Percentiles rank a stretch among this genome's conserved stretches.
Evolutionary conservation across 1,140 invertebrate genomes (phyloP).

Genomic region (Euwallacea similis): DNA sequence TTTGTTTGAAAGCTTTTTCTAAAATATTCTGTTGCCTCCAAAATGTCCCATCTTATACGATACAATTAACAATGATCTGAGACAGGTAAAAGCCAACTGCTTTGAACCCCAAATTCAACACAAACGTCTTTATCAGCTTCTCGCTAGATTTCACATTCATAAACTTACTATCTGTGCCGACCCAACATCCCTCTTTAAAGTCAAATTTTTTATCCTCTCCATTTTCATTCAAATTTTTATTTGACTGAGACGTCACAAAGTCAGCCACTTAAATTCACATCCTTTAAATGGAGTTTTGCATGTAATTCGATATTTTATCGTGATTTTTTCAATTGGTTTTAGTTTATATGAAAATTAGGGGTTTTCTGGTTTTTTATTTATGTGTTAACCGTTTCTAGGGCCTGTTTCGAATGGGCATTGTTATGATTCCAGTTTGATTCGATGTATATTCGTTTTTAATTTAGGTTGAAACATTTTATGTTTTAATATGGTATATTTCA

Average conservation of each 20-base stretch:
- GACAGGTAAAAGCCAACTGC: slow-evolving; percentile 24
- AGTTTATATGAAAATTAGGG: slow-evolving; percentile 17
- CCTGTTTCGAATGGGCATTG: too few relatives aligned
- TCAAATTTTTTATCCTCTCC: slow-evolving; percentile 30
- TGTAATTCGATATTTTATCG: slow-evolving; percentile 29
- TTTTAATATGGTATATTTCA: too few relatives aligned
- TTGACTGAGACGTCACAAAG: slow-evolving; percentile 20
- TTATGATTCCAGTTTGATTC: too few relatives aligned
- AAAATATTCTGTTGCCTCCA: not conserved
- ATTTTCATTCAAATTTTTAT: slow-evolving; percentile 28
- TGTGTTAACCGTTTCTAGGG: slow-evolving; percentile 6
- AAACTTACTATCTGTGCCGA: slow-evolving; percentile 25
- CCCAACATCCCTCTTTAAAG: slow-evolving; percentile 32
- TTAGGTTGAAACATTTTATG: too few relatives aligned
- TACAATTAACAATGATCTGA: not conserved
- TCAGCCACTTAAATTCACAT: slow-evolving; percentile 19
- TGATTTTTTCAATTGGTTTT: not conserved
- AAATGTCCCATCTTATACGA: not conserved
- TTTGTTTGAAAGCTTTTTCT: not conserved
- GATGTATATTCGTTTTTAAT: too few relatives aligned
- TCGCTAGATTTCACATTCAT: slow-evolving; percentile 28
- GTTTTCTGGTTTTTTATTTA: slow-evolving; percentile 13
- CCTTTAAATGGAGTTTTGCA: slow-evolving; percentile 21
- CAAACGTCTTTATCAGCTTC: slow-evolving; percentile 16
- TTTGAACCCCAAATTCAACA: slow-evolving; percentile 5